Percentiles rank a stretch among this genome's conserved stretches.
Conservation (phyloP, 2,888 invertebrate species). For the Netelia fuscicornis region DNA sequence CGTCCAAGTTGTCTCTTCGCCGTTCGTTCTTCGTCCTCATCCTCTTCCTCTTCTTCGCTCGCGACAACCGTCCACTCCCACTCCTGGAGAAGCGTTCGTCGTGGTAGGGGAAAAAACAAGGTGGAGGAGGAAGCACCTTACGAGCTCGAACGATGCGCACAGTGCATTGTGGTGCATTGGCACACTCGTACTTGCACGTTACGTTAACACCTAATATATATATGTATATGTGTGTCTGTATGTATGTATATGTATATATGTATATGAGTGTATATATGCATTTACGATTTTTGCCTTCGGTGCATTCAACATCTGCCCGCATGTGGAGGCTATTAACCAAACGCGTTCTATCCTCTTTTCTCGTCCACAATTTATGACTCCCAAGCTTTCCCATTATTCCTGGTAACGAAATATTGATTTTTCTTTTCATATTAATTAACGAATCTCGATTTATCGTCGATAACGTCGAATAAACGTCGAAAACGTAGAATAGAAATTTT, state of each 20-base stretch:
- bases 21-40: slow-evolving; percentile 9
- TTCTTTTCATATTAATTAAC: too few relatives aligned
- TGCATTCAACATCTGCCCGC: slow-evolving; percentile 49
- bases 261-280: background rate
- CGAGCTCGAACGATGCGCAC: slow-evolving; percentile 12
- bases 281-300: slow-evolving; percentile 26
- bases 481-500: too few relatives aligned
- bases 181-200: slow-evolving; percentile 51
- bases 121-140: slow-evolving; percentile 56
- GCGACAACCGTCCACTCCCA: slow-evolving; percentile 22
- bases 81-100: slow-evolving; percentile 48
- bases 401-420: too few relatives aligned
- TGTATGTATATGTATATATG: background rate
- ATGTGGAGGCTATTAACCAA: slow-evolving; percentile 46
- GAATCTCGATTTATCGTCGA: too few relatives aligned
- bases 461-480: too few relatives aligned
- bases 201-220: slow-evolving; percentile 36
- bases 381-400: too few relatives aligned
- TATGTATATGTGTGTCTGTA: too few relatives aligned
- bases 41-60: slow-evolving; percentile 45
- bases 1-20: background rate
- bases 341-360: slow-evolving; percentile 15
- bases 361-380: background rate
- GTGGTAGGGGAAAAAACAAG: slow-evolving; percentile 14
- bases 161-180: slow-evolving; percentile 38